Percentiles rank a stretch among this genome's conserved stretches.
Conservation (phyloP, 2,888 invertebrate species). For the Drosophila aldrichi region DNA sequence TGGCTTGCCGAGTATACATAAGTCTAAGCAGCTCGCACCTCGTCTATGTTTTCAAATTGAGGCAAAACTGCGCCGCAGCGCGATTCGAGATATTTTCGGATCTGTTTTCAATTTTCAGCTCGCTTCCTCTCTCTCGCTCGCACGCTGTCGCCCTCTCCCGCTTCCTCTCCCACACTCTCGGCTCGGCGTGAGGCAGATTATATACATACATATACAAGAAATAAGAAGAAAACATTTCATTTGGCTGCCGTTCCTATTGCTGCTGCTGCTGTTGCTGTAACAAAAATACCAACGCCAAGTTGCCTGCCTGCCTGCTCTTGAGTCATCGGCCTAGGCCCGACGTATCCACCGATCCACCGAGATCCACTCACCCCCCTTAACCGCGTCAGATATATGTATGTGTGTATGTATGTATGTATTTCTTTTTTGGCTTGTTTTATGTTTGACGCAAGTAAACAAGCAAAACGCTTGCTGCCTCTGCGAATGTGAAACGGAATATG, state of each 20-base stretch:
- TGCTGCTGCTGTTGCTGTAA: slow-evolving; percentile 65
- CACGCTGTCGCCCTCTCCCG: slow-evolving; percentile 5
- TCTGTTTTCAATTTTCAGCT: slow-evolving; percentile 80
- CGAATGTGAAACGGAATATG: slow-evolving; percentile 73
- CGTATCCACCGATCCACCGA: slow-evolving; percentile 24
- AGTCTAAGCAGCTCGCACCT: slow-evolving; percentile 38
- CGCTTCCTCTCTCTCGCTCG: slow-evolving; percentile 12
- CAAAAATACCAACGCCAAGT: slow-evolving; percentile 83
- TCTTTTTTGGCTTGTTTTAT: slow-evolving; percentile 64
- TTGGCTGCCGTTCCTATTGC: slow-evolving; percentile 51
- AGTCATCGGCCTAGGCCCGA: slow-evolving; percentile 77
- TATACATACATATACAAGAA: slow-evolving; percentile 74
- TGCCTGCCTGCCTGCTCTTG: slow-evolving; percentile 56
- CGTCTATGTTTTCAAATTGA: slow-evolving; percentile 64
- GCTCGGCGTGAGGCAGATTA: slow-evolving; percentile 66
- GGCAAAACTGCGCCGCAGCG: slow-evolving; percentile 66
- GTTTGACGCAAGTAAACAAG: slow-evolving; percentile 81
- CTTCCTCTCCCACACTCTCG: slow-evolving; percentile 12
- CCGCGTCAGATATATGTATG: slow-evolving; percentile 31
- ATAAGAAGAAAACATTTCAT: slow-evolving; percentile 20
- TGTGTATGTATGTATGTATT: background rate
- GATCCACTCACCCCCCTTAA: slow-evolving; percentile 12
- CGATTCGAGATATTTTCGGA: slow-evolving; percentile 85
- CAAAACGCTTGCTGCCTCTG: slow-evolving; percentile 47
- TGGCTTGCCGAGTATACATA: background rate